Evolutionary conservation across 2,888 invertebrate species (phyloP).

Genomic region (Meloe dianella): DNA sequence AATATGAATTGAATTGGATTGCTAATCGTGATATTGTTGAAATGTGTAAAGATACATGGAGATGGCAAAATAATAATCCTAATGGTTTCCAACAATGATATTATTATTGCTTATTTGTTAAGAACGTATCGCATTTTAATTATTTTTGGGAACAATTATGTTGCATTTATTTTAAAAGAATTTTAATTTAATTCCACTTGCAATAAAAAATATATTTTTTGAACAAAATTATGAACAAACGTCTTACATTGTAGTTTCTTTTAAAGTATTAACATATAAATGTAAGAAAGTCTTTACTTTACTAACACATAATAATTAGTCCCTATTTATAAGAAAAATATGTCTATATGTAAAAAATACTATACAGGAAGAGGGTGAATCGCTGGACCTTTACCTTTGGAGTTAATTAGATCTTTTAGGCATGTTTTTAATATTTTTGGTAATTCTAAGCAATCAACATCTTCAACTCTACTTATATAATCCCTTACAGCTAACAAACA

Average conservation of each 20-base stretch:
- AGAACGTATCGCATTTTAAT: constrained; percentile 1
- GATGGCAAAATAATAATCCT: constrained; percentile 85
- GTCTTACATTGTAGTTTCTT: too few species aligned
- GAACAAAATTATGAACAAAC: too few species aligned
- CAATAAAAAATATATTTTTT: too few species aligned
- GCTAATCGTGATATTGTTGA: constrained; percentile 76
- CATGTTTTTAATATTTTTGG: constrained; percentile 55
- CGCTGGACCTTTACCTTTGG: not conserved
- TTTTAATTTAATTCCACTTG: not conserved
- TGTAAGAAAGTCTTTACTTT: too few species aligned
- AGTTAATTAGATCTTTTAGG: not conserved
- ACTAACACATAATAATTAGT: too few species aligned
- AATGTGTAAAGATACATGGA: constrained; percentile 89
- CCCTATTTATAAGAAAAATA: too few species aligned
- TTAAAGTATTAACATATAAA: too few species aligned
- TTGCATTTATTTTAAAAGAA: constrained; percentile 15
- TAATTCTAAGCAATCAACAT: constrained; percentile 57
- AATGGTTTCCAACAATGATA: constrained; percentile 65
- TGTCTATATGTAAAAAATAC: too few species aligned
- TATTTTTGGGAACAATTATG: not conserved
- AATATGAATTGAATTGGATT: constrained; percentile 80
- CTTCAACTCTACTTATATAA: constrained; percentile 50
- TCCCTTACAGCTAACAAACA: constrained; percentile 61
- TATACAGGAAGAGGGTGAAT: too few species aligned
- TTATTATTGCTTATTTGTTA: constrained; percentile 1